Percentiles rank a stretch among this genome's conserved stretches.
Conservation (phyloP, 2,797 vertebrate genomes). For the Danio kyathit region DNA sequence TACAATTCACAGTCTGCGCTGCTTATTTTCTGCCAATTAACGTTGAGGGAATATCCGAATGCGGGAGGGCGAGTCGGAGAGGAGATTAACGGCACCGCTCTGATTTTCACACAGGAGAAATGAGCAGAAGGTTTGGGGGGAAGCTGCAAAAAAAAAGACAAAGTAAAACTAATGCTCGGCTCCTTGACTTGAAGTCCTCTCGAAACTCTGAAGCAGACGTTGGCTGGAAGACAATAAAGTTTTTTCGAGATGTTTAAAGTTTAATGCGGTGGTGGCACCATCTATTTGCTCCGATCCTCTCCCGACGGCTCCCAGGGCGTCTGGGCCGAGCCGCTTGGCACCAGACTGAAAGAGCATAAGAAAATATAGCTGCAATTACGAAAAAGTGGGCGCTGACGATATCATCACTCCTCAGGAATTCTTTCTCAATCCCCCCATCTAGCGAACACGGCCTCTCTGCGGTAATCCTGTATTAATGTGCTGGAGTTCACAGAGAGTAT, state of each 20-base stretch:
- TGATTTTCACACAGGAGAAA: slow-evolving; percentile 41
- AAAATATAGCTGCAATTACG: slow-evolving; percentile 82
- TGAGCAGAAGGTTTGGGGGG: slow-evolving; percentile 2
- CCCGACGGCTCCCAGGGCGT: slow-evolving; percentile 62
- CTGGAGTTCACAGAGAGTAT: slow-evolving; percentile 91
- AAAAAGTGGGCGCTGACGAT: slow-evolving; percentile 52
- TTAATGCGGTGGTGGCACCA: slow-evolving; percentile 68
- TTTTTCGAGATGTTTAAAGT: slow-evolving; percentile 62
- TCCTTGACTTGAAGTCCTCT: slow-evolving; percentile 4
- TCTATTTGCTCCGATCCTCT: slow-evolving; percentile 66
- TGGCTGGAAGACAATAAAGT: slow-evolving; percentile 56
- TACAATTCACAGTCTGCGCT: slow-evolving; percentile 58
- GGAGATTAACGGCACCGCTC: background rate
- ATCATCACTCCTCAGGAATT: slow-evolving; percentile 74
- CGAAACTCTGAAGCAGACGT: slow-evolving; percentile 22
- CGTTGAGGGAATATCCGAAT: slow-evolving; percentile 36
- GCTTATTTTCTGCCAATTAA: slow-evolving; percentile 66
- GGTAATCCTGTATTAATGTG: slow-evolving; percentile 88
- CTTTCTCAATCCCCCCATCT: slow-evolving; percentile 81
- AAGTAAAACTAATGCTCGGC: background rate
- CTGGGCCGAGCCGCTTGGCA: slow-evolving; percentile 64
- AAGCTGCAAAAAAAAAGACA: background rate
- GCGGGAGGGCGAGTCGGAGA: slow-evolving; percentile 26
- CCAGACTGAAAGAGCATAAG: slow-evolving; percentile 69
- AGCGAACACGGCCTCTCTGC: slow-evolving; percentile 76